These are phyloP conservation scores for Peromyscus californicus DNA, from an alignment of 2,113 vertebrate genomes.

Conservation along the genomic window DNA sequence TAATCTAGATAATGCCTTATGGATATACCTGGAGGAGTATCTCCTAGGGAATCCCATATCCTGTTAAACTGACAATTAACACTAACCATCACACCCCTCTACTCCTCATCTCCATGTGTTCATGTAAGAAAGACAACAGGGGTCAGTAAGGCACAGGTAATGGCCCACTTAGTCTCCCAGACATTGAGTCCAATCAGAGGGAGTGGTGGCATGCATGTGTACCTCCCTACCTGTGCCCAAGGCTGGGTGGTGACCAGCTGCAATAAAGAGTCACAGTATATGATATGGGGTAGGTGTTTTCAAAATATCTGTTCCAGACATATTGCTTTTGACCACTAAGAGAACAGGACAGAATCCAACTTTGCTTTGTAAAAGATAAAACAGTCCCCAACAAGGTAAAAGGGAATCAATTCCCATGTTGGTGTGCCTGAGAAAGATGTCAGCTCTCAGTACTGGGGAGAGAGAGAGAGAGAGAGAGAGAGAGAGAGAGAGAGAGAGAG, in stretches of 20 bases:
- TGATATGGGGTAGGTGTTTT: not conserved
- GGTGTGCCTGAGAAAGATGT: not conserved
- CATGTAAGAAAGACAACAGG: not conserved
- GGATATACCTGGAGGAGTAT: not conserved
- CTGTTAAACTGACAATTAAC: not conserved
- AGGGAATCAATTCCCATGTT: not conserved
- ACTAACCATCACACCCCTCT: not conserved
- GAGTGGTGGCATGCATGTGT: no score
- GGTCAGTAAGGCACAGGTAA: not conserved
- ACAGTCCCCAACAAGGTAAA: not conserved
- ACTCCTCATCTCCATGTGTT: not conserved
- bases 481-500: not conserved
- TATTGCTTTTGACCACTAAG: constrained; percentile 9
- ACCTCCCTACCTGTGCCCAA: not conserved
- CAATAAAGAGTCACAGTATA: not conserved
- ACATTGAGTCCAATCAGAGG: not conserved
- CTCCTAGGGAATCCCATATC: not conserved
- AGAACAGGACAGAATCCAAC: not conserved
- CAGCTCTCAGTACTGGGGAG: not conserved
- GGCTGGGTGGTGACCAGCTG: not conserved
- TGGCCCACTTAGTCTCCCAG: not conserved
- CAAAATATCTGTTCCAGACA: not conserved
- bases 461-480: not conserved
- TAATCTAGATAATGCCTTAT: not conserved
- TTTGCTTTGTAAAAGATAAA: not conserved